phyloP scores from a whole-genome alignment of 1,140 invertebrate species.

The Holcopasites calliopsidis region DNA sequence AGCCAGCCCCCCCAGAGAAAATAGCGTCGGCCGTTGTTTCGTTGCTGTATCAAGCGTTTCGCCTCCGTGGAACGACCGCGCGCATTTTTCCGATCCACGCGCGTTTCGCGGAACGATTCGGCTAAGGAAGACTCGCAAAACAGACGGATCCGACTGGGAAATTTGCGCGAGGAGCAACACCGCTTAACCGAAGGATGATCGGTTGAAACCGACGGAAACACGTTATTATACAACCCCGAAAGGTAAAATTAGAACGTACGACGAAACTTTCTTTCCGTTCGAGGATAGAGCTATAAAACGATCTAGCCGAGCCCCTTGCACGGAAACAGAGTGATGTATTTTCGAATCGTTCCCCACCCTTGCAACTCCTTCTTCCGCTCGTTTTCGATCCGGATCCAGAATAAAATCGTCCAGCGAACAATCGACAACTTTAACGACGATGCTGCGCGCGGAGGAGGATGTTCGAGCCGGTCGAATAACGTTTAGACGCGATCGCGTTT shows the following conservation, averaged over 20 bases:
- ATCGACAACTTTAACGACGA: neutral
- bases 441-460: too few species aligned
- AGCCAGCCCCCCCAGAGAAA: too few species aligned
- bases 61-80: neutral
- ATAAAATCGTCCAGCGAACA: too few species aligned
- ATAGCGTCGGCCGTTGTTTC: slow-evolving; percentile 19
- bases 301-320: neutral
- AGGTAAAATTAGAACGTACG: slow-evolving; percentile 53
- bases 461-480: neutral
- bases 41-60: slow-evolving; percentile 20
- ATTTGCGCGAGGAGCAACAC: too few species aligned
- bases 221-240: slow-evolving; percentile 40
- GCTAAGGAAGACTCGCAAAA: neutral
- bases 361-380: too few species aligned
- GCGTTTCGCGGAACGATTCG: neutral
- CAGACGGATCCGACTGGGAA: neutral
- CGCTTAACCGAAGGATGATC: too few species aligned
- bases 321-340: neutral
- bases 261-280: slow-evolving; percentile 26
- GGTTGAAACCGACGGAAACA: too few species aligned
- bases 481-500: neutral
- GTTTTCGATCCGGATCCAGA: too few species aligned
- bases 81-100: neutral
- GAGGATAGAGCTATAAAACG: slow-evolving; percentile 6
- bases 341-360: neutral